A percentile compares a stretch with the other conserved stretches of the same genome.
Conservation (phyloP, 2,113 vertebrate genomes). For the Scatophagus argus region DNA sequence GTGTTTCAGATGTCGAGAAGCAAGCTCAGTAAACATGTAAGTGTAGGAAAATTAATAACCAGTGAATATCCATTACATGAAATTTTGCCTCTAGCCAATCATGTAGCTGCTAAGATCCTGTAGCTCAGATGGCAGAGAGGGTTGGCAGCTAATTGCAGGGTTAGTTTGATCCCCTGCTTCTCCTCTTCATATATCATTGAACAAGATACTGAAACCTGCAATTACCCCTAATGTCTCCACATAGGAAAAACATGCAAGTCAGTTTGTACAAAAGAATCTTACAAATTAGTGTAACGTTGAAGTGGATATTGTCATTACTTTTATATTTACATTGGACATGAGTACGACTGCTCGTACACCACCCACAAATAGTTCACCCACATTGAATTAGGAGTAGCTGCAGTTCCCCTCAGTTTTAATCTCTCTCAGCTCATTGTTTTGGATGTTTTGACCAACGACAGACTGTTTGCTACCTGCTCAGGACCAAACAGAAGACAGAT, state of each 20-base stretch:
- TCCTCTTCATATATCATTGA: background rate
- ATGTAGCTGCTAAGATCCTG: background rate
- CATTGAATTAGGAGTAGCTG: background rate
- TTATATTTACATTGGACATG: background rate
- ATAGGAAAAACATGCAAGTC: background rate
- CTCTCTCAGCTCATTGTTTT: background rate
- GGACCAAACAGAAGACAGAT: background rate
- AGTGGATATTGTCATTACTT: background rate
- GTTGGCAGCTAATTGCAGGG: background rate
- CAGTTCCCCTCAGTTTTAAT: background rate
- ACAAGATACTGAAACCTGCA: background rate
- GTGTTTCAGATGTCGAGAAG: background rate
- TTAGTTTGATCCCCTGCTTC: background rate
- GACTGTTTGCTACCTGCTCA: background rate
- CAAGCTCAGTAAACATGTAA: background rate
- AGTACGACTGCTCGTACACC: no score
- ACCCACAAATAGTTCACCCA: background rate
- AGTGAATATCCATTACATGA: background rate
- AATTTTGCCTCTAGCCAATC: background rate
- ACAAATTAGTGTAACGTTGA: background rate
- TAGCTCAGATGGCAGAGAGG: background rate
- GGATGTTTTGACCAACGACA: background rate
- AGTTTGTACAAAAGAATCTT: background rate
- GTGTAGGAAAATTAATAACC: background rate
- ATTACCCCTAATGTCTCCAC: background rate